Conservation (phyloP, 2,113 vertebrate species). For the Cinclus mexicanus region DNA sequence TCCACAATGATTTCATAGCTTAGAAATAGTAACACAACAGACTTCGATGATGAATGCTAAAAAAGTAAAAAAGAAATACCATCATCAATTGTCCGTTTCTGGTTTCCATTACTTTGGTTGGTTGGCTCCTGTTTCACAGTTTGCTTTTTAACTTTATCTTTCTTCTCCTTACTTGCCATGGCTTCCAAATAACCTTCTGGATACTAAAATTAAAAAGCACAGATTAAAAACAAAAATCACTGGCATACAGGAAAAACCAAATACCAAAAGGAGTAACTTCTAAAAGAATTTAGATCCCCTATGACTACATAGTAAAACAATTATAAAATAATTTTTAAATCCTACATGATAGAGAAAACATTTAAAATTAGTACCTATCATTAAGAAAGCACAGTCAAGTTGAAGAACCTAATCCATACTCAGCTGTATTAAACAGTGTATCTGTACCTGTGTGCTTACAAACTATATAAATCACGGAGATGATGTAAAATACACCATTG, state of each 20-base stretch:
- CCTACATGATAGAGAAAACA: not conserved
- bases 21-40: not conserved
- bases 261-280: not conserved
- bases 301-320: not conserved
- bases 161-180: conserved; percentile 95
- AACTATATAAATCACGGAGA: not conserved
- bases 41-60: not conserved
- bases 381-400: not conserved
- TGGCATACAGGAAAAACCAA: not conserved
- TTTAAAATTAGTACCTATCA: not conserved
- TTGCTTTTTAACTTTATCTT: conserved; percentile 85
- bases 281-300: not conserved
- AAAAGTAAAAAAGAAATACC: conserved; percentile 71
- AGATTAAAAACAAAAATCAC: not conserved
- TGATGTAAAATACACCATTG: not conserved
- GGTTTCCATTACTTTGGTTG: conserved; percentile 82
- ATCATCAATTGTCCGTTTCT: conserved; percentile 79
- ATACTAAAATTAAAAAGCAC: conserved; percentile 78
- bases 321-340: not conserved
- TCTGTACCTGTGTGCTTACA: not conserved
- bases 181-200: conserved; percentile 93
- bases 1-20: not conserved
- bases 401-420: not conserved
- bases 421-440: not conserved
- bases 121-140: conserved; percentile 73